Base-by-base conservation (phyloP, 2,797 vertebrate genomes). In the Darevskia mixta region DNA sequence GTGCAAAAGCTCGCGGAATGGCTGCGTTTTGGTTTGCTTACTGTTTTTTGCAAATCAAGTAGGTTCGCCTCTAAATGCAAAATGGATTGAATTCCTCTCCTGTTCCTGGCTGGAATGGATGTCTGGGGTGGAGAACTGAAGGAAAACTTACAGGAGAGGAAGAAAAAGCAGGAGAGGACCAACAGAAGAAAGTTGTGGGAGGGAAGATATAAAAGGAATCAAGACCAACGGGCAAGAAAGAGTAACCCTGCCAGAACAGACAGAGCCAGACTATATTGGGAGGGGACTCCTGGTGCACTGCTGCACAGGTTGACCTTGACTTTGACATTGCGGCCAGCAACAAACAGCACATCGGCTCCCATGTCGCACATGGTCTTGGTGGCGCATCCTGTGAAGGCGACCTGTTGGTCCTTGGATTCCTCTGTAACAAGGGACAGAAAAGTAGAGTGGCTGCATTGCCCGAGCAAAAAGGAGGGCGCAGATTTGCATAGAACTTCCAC, bases 381-480 rank as follows among this genome's bases (percentile, higher is more conserved):
- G 55, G 88, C 81, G 1, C 88, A 90, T 58, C 88, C 88, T 61
- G 55, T 83, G 75, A 90, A 87, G 85, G 80, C n/a, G 6, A 90
- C 80, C 1, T 86, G 80, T 20, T 86, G 45, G 5, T 73, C 8
- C 75, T 79, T 82, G 64, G 64, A 83, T 38, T 69, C 35, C 17
- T 79, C 85, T 78, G 64, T 15, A 64, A 5, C 15, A 45, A 35
- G 13, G 61, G 61, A 64, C 20, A 64, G 61, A 64, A 64, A 64
- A 64, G 61, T 2, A 23, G 61, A 64, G 61, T 64, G 3, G 13
- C 3, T 3, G 13, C 3, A 55, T 55, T 55, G 49, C 49, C 49
- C 0, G 13, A 55, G 49, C 49, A 55, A 55, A 55, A 55, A 55
- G 13, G 61, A 23, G 18, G 61, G 2, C 0, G 7, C 61, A 64